Evolutionary conservation across 2,113 vertebrate genomes (phyloP).

Genomic region (Corythornis madagascariensis): DNA sequence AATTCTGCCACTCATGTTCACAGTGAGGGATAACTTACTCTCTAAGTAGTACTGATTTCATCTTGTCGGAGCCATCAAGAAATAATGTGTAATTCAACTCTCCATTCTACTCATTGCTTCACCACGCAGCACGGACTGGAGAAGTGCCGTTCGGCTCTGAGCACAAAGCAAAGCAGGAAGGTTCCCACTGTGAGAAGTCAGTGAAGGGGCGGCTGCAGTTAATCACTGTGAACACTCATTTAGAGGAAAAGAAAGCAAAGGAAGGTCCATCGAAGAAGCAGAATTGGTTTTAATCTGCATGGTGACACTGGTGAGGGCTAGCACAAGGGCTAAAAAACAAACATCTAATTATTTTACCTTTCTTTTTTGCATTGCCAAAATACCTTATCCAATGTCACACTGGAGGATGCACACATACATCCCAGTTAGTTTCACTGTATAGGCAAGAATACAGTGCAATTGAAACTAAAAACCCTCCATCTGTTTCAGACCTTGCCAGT

Average conservation of each 20-base stretch:
- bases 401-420: not conserved
- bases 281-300: not conserved
- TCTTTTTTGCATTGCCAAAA: not conserved
- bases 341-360: not conserved
- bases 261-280: not conserved
- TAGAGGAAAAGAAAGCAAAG: not conserved
- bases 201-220: not conserved
- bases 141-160: not conserved
- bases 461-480: not conserved
- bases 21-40: not conserved
- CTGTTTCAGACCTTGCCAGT: not conserved
- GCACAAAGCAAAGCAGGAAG: not conserved
- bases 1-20: not conserved
- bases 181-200: not conserved
- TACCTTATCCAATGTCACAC: not conserved
- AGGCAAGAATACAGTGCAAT: not conserved
- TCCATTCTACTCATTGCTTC: not conserved
- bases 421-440: rapidly evolving
- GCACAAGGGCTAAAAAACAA: not conserved
- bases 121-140: rapidly evolving
- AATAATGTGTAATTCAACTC: not conserved
- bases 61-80: not conserved
- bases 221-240: not conserved
- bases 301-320: not conserved
- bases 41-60: not conserved